These are phyloP conservation scores for Agriotes lineatus DNA, from an alignment of 2,888 invertebrate genomes.

Conservation along the genomic window DNA sequence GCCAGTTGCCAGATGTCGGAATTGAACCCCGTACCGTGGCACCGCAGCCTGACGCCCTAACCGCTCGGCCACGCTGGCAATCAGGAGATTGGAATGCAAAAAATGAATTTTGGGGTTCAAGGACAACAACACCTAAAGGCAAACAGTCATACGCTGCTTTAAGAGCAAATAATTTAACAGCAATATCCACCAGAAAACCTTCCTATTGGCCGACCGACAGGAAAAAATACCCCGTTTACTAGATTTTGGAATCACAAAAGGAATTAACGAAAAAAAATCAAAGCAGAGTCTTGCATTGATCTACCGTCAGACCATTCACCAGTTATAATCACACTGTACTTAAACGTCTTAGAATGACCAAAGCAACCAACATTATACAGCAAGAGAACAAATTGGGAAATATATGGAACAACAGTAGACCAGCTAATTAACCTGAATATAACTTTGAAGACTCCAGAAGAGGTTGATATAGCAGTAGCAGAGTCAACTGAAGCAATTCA, in stretches of 20 bases:
- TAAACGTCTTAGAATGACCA: constrained; percentile 10
- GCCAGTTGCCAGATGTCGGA: too few relatives aligned
- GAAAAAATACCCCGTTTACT: background rate
- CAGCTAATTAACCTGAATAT: constrained; percentile 15
- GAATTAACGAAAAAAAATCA: background rate
- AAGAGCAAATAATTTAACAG: background rate
- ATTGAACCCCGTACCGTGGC: too few relatives aligned
- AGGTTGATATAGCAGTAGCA: constrained; percentile 16
- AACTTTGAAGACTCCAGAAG: constrained; percentile 7
- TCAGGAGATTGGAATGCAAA: background rate
- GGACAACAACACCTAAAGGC: too few relatives aligned
- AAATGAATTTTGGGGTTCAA: background rate
- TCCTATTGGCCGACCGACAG: background rate
- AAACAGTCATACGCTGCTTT: background rate
- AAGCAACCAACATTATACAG: constrained; percentile 20
- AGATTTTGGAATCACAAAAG: background rate
- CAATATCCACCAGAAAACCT: background rate
- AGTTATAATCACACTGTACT: background rate
- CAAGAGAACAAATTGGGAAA: constrained; percentile 19
- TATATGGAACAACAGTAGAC: constrained; percentile 5
- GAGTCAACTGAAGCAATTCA: constrained; percentile 15
- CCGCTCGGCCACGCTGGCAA: too few relatives aligned
- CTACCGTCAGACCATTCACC: background rate
- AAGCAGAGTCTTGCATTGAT: background rate
- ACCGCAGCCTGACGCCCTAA: too few relatives aligned